phyloP scores from a whole-genome alignment of 1,140 invertebrate species.

The Neotoxoptera formosana region DNA sequence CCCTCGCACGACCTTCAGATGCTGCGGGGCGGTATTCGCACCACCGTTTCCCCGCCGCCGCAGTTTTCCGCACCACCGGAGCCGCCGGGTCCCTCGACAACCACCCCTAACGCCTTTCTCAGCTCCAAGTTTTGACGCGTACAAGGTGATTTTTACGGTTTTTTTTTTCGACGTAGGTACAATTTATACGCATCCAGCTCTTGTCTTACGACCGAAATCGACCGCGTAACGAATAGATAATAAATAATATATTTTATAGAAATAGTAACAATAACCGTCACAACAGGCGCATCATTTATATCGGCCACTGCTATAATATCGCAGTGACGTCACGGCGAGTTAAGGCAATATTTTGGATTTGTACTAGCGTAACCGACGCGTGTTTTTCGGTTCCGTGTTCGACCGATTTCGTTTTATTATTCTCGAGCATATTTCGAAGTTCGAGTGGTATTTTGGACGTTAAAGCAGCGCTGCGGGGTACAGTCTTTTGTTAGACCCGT shows the following conservation, averaged over 20 bases:
- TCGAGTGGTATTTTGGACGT: neutral
- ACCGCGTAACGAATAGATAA: neutral
- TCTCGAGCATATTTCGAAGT: neutral
- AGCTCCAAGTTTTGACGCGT: neutral
- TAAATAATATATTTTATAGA: neutral
- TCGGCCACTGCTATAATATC: no score
- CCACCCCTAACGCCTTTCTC: neutral
- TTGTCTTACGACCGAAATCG: neutral
- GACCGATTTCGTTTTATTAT: no score
- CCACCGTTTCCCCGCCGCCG: neutral
- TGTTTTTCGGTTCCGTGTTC: neutral
- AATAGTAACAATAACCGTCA: neutral
- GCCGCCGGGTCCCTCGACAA: neutral
- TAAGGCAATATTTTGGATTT: neutral
- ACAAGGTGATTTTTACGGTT: neutral
- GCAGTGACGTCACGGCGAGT: neutral
- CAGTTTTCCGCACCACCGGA: neutral
- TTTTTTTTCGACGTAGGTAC: neutral
- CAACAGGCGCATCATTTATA: neutral
- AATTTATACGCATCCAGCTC: neutral
- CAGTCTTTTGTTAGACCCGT: neutral
- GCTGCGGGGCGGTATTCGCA: neutral
- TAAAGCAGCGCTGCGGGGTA: neutral
- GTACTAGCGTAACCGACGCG: no score
- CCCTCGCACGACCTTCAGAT: neutral